Percentiles rank a stretch among this genome's conserved stretches.
Conservation (phyloP, 2,113 vertebrate genomes). For the Chinchilla lanigera region DNA sequence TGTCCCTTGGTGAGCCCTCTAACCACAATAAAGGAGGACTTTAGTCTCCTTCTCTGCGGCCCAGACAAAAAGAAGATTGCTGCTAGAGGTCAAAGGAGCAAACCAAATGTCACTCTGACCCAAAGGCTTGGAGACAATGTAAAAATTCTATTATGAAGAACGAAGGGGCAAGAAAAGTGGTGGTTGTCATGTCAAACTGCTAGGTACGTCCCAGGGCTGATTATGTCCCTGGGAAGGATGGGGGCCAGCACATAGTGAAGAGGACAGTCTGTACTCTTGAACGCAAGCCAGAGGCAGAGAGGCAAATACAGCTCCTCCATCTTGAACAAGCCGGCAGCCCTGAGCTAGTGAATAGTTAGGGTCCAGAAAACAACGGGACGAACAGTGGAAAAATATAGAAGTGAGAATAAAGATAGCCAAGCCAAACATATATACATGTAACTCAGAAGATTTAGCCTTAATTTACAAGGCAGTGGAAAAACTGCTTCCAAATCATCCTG, state of each 20-base stretch:
- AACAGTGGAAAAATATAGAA: not conserved
- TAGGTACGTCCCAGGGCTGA: not conserved
- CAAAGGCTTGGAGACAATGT: slow-evolving; percentile 42
- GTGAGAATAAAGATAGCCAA: not conserved
- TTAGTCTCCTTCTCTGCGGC: not conserved
- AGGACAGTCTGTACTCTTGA: rapidly evolving
- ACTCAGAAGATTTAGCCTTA: not conserved
- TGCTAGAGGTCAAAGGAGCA: slow-evolving; percentile 9
- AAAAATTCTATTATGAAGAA: slow-evolving; percentile 34
- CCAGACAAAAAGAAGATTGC: slow-evolving; percentile 55
- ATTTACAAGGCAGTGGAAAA: not conserved
- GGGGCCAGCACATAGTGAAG: not conserved
- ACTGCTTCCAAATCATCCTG: not conserved
- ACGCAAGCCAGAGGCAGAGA: not conserved
- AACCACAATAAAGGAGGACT: slow-evolving; percentile 57
- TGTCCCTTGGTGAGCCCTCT: slow-evolving; percentile 26
- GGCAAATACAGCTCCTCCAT: not conserved
- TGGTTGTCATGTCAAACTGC: not conserved
- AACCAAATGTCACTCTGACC: slow-evolving; percentile 57
- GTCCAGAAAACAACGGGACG: not conserved
- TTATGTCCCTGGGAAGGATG: not conserved
- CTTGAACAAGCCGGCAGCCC: not conserved
- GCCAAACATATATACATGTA: not conserved
- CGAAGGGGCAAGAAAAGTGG: not conserved
- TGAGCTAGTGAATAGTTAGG: not conserved